phyloP scores from a whole-genome alignment of 35 echinoderm and acorn worm genomes.

The Heliocidaris tuberculata region DNA sequence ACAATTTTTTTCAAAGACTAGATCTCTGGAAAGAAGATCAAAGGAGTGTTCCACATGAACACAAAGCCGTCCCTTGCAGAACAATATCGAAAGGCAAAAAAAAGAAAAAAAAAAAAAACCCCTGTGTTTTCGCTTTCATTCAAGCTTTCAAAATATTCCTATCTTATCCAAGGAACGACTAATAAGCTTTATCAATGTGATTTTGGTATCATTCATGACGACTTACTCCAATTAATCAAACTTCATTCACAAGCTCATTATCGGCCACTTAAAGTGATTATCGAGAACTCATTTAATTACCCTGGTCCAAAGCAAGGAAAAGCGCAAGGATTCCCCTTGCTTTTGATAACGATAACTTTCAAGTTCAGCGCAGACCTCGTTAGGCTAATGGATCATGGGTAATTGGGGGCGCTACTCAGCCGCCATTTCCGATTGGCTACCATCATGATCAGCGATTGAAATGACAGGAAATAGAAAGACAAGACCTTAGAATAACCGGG shows the following conservation, averaged over 20 bases:
- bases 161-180: not conserved
- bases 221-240: slow-evolving; percentile 23
- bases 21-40: not conserved
- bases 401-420: slow-evolving; percentile 1
- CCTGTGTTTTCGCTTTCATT: not conserved
- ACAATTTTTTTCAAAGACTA: no score
- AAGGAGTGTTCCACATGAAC: not conserved
- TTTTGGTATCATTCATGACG: slow-evolving; percentile 40
- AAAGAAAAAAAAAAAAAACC: no score
- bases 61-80: not conserved
- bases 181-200: not conserved
- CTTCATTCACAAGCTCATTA: slow-evolving; percentile 33
- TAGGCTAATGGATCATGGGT: slow-evolving; percentile 22
- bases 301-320: not conserved
- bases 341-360: slow-evolving; percentile 14
- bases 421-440: slow-evolving; percentile 32
- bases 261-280: slow-evolving; percentile 27
- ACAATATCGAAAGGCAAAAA: no score
- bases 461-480: slow-evolving; percentile 20
- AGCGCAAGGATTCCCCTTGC: not conserved
- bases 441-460: not conserved
- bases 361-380: slow-evolving; percentile 30
- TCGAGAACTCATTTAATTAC: slow-evolving; percentile 9
- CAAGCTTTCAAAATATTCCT: not conserved
- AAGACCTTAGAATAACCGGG: not conserved